Percentiles rank a stretch among this genome's conserved stretches.
phyloP scores from a whole-genome alignment of 2,113 vertebrate genomes.

The Zootoca vivipara region DNA sequence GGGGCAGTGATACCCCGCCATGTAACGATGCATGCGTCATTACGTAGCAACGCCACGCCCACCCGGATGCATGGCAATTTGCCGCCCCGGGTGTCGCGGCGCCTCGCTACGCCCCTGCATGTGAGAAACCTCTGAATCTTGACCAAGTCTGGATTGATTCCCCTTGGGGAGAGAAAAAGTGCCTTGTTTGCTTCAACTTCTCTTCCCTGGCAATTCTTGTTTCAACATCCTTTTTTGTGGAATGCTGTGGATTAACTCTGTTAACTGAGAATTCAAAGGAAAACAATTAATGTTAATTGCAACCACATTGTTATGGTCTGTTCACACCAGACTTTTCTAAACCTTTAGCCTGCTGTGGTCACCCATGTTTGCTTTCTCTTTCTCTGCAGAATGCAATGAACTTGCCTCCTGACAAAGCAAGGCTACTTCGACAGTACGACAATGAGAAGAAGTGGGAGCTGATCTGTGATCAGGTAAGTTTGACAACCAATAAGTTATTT shows the following conservation, averaged over 20 bases:
- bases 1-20: too few relatives aligned
- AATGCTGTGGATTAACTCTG: constrained; percentile 8
- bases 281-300: neutral
- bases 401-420: constrained; percentile 96
- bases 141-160: neutral
- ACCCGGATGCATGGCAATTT: too few relatives aligned
- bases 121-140: neutral
- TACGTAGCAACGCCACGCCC: too few relatives aligned
- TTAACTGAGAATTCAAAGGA: neutral
- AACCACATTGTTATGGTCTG: neutral
- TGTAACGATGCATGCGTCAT: too few relatives aligned
- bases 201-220: neutral
- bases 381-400: constrained; percentile 95
- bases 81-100: too few relatives aligned
- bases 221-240: constrained; percentile 11
- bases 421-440: constrained; percentile 95
- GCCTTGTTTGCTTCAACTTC: accelerated
- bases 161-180: neutral
- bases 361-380: constrained; percentile 32
- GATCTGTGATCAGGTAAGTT: constrained; percentile 95
- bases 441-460: constrained; percentile 99
- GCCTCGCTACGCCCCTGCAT: too few relatives aligned
- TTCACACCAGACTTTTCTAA: neutral
- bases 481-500: accelerated
- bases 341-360: neutral